A percentile compares a stretch with the other conserved stretches of the same genome.
Evolutionary conservation across 2,797 vertebrate species (phyloP).

Genomic region (Sciurus carolinensis): DNA sequence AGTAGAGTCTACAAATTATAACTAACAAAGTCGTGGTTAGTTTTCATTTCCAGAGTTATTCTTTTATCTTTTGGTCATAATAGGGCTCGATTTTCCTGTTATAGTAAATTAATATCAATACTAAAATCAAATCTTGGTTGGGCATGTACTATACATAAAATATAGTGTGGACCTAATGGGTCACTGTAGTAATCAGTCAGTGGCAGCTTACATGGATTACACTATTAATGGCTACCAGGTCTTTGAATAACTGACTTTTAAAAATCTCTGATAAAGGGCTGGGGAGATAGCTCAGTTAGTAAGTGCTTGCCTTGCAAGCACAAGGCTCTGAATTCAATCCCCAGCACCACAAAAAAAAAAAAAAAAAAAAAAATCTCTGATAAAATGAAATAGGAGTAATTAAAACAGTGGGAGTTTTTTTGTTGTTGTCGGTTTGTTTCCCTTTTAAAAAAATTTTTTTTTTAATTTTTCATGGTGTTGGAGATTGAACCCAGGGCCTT

Average conservation of each 20-base stretch:
- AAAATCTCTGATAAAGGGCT: background rate
- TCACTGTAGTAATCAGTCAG: background rate
- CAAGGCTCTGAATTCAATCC: too few species aligned
- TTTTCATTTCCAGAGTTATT: constrained; percentile 22
- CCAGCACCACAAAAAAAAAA: too few species aligned
- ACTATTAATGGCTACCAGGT: background rate
- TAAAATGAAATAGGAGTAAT: constrained; percentile 26
- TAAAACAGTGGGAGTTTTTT: background rate
- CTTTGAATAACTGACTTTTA: constrained; percentile 40
- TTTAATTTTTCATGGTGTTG: too few species aligned
- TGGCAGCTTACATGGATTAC: background rate
- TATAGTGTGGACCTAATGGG: background rate
- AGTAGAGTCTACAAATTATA: background rate
- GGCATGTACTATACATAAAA: background rate
- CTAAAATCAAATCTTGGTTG: background rate
- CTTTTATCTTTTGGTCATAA: background rate
- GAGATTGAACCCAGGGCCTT: too few species aligned
- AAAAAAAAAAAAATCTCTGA: background rate
- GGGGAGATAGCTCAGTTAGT: too few species aligned
- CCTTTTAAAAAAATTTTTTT: too few species aligned
- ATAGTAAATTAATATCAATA: background rate
- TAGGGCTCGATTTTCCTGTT: background rate
- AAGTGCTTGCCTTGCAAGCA: too few species aligned
- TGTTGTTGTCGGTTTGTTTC: too few species aligned
- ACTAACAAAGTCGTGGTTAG: background rate